Base-by-base conservation (phyloP, 2,797 vertebrate genomes). In the Poecilia picta region DNA sequence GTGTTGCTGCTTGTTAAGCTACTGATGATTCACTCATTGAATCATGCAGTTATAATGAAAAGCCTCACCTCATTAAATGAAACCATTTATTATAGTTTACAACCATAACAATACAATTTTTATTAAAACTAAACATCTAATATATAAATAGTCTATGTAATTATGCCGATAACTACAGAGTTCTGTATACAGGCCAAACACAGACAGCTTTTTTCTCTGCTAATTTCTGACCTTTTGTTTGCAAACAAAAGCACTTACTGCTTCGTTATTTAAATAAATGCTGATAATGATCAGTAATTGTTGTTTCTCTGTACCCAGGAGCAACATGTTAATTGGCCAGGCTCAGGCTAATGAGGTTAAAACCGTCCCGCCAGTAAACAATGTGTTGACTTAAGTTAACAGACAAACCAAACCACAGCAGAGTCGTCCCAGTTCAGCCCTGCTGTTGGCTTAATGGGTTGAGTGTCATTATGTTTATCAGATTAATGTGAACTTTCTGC, bases 251-350 rank as follows among this genome's bases (percentile, higher is more conserved):
- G 71, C 85, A 77, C 78, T 16, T 64, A 74, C 83, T 81, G 85
- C 86, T 82, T 87, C 85, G 73, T 90, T 87, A 91, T 88, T 86
- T 81, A 87, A 88, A 85, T 87, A 85, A 87, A 88, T 72, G 81
- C 71, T 57, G 91, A 92, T 91, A 92, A 90, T 72, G 77, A 92
- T 92, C 89, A 77, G 90, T 90, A 87, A 88, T 90, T 90, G 89
- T 78, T 85, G 78, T 89, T 89, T 85, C 62, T 78, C 76, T 77
- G 79, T 74, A 74, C 86, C 82, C 87, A 23, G 28, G 87, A 91
- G 89, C 79, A 74, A 76, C 75, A 88, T 84, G 86, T 88, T 89
- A 90, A 92, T 91, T 80, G 89, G 84, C 74, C 81, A 80, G 81
- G 62, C 81, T 1, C 47, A 49, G 36, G 81, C 88, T 90, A 91